Conservation (phyloP, 2,797 vertebrate genomes). For the Kryptopterus vitreolus region DNA sequence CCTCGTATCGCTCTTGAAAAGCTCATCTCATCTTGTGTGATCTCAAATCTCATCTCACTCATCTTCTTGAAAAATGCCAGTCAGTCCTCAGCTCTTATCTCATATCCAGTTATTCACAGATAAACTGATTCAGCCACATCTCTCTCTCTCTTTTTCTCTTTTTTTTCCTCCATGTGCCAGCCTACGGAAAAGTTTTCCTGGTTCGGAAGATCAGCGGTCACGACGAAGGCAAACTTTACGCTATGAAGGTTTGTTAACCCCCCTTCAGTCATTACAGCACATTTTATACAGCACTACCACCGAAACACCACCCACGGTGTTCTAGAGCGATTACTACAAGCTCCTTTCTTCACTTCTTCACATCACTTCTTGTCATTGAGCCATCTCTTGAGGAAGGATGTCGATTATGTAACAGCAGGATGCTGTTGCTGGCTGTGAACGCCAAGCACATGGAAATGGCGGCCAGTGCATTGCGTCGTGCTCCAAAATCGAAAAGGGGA, state of each 20-base stretch:
- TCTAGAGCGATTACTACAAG: background rate
- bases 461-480: background rate
- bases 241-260: constrained; percentile 82
- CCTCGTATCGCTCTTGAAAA: too few species aligned
- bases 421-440: background rate
- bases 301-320: background rate
- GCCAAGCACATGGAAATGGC: background rate
- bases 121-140: background rate
- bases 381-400: constrained; percentile 24
- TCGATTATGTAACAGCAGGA: constrained; percentile 25
- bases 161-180: constrained; percentile 64
- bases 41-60: background rate
- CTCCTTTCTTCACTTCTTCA: background rate
- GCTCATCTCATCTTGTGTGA: too few species aligned
- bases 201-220: constrained; percentile 89
- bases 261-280: background rate
- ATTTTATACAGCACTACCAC: background rate
- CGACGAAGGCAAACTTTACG: constrained; percentile 85
- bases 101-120: background rate
- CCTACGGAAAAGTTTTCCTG: constrained; percentile 93
- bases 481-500: background rate
- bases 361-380: constrained; percentile 16
- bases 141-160: background rate
- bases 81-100: constrained; percentile 9
- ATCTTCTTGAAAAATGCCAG: background rate